Evolutionary conservation across 1,140 invertebrate genomes (phyloP), one percentile per base, ranked within the genome.

Genomic region (Drosophila grimshawi): DNA sequence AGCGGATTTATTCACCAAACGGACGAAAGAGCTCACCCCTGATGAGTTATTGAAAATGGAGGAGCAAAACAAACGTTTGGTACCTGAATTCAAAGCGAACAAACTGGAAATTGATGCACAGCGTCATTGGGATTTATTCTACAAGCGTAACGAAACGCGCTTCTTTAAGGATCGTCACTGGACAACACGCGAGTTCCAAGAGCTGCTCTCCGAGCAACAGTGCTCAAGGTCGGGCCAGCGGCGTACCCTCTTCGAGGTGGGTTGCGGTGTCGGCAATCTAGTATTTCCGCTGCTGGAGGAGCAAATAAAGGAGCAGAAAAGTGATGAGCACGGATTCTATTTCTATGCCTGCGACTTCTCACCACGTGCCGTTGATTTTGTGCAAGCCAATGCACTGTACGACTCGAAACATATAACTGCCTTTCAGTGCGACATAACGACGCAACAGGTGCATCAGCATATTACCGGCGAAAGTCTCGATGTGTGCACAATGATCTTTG

Each of bases 91-190:
- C 93, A 96, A 96, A 90, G 97, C 97, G 35, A 93, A 94, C 4
- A 96, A 97, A 92, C 86, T 99, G 27, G 98, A 99, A 93, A 93
- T 92, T 52, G 95, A 99, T 81, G 97, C 98, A 0, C 95, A 96
- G 85, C 97, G 97, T 77, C 95, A 99, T 92, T 99, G 99, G 99
- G 98, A 99, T 93, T 93, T 98, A 52, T 99, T 99, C 93, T 99
- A 99, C 91, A 99, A 99, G 93, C 93, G 98, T 71, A 98, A 98
- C 92, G 96, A 96, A 79, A 96, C 95, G 0, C 94, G 96, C 78
- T 99, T 99, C 91, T 99, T 99, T 92, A 98, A 98, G 93, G 98
- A 99, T 93, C 94, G 99, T 19, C 97, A 99, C 92, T 99, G 99
- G 99, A 99, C 98, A 3, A 97, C 95, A 60, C 94, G 97, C 83